Conservation (phyloP, 2,888 invertebrate species). For the Unio pictorum region DNA sequence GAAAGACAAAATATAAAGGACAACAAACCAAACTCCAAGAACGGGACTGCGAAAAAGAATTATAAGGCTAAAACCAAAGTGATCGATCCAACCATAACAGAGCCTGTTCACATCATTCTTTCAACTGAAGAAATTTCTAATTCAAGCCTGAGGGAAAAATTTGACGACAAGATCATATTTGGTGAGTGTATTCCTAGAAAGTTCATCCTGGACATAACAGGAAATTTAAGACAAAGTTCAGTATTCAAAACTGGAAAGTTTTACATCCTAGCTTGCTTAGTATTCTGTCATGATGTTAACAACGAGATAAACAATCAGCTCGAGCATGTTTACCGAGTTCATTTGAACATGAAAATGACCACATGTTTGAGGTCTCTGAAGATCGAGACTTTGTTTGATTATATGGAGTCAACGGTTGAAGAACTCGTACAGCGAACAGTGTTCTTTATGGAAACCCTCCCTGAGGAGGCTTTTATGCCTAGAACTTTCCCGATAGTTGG, state of each 20-base stretch:
- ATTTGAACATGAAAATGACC: constrained; percentile 30
- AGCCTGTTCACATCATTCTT: constrained; percentile 32
- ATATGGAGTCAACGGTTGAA: constrained; percentile 32
- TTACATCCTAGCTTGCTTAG: constrained; percentile 14
- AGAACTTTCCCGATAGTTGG: not conserved
- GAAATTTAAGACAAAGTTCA: constrained; percentile 2
- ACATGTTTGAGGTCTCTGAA: constrained; percentile 11
- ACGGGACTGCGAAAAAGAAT: not conserved
- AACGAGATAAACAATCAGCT: constrained; percentile 31
- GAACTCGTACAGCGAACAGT: constrained; percentile 33
- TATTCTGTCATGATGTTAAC: constrained; percentile 22
- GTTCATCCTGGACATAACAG: constrained; percentile 44
- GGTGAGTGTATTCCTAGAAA: constrained; percentile 45
- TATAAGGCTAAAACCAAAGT: not conserved
- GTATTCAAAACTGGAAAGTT: too few species aligned
- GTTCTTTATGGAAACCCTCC: constrained; percentile 36
- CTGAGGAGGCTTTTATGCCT: constrained; percentile 15
- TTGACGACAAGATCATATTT: constrained; percentile 26
- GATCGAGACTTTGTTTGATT: constrained; percentile 43
- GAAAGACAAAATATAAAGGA: too few species aligned
- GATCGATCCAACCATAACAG: constrained; percentile 7
- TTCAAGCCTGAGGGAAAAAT: constrained; percentile 18
- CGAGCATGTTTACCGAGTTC: constrained; percentile 34
- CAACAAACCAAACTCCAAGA: too few species aligned
- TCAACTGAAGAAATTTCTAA: constrained; percentile 18